Evolutionary conservation across 2,888 invertebrate species (phyloP), one percentile per base, ranked within the genome.

Genomic region (Bibio marci): DNA sequence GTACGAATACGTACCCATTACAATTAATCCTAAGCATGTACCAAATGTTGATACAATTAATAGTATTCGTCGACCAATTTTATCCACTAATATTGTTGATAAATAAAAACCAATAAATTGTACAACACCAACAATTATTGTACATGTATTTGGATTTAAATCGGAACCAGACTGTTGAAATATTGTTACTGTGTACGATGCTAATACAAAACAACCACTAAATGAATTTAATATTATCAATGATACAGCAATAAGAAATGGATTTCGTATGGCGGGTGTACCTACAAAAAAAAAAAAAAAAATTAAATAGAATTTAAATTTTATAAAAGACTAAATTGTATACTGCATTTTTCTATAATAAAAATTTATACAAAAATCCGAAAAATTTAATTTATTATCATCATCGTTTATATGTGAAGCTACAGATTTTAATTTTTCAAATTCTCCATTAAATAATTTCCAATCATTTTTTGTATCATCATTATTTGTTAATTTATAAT

Each of bases 81-180:
- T 35, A 41, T 48, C 46, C 4, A 42, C 44, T 13, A 44, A 41
- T 4, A 44, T 10, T 2, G 43, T 43, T 25, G 48, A 45, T 1
- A 42, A 27, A 38, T 42, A 44, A 15, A 42, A 40, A n/a, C 45
- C 48, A 10, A 40, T 12, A n/a, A 47, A 40, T 35, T 47, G 47
- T 19, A 41, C 41, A 7, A 40, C 30, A 3, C 40, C 46, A 7
- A 46, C 41, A 32, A 47, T 41, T n/a, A 47, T 45, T 3, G 46
- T 36, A 14, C 45, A 43, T 4, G 38, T 38, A 33, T 47, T 45
- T 17, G 46, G 44, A 34, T 44, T 41, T 4, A 48, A 19, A n/a
- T 38, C 19, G 7, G 42, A 39, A 5, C 45, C 46, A 11, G 44
- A 39, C 13, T 34, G 25, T 39, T 43, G 30, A 22, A 47, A 48